Evolutionary conservation across 2,888 invertebrate species (phyloP), one percentile per base, ranked within the genome.

Genomic region (Sylvicola cinctus): DNA sequence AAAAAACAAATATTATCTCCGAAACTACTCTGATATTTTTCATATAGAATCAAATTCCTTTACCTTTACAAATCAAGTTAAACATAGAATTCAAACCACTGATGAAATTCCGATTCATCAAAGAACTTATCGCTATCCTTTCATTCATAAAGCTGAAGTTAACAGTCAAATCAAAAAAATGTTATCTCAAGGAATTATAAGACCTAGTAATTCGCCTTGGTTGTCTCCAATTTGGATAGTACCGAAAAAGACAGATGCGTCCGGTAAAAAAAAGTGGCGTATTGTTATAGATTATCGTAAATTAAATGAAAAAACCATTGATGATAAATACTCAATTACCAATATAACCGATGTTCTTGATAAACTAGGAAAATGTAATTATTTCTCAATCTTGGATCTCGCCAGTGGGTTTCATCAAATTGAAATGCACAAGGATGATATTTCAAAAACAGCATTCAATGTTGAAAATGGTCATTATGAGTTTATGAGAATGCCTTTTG

Each of bases 321-420:
- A 39, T 16, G 46, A 47, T 38, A 38, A 33, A 14, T 46, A 43
- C 39, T 44, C 46, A 26, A 29, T 46, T 5, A 43, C 43, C 4
- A 39, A 43, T 16, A 44, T 49, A 4, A 40, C 34, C 14, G 44
- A 46, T 5, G 45, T 47, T 12, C 36, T 48, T 17, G 45, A 46
- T 26, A 43, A 46, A 33, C 28, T 50, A 16, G 47, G 46, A 8
- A 42, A 42, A 11, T 34, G 40, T 3, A 39, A 41, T 31, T 49
- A 48, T 39, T 47, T 45, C 39, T 31, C 43, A 6, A 46, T 44
- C 11, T 16, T 47, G 1, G 49, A 49, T 36, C 30, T 49, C 1
- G 45, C 48, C 1, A 45, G 42, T 1, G 49, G 49, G 1, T 50
- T 49, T 32, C 46, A 50, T 25, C 49, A 51, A 34, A 49, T 52